Evolutionary conservation across 2,113 vertebrate genomes (phyloP), one percentile per base, ranked within the genome.

Genomic region (Chloropsis hardwickii): DNA sequence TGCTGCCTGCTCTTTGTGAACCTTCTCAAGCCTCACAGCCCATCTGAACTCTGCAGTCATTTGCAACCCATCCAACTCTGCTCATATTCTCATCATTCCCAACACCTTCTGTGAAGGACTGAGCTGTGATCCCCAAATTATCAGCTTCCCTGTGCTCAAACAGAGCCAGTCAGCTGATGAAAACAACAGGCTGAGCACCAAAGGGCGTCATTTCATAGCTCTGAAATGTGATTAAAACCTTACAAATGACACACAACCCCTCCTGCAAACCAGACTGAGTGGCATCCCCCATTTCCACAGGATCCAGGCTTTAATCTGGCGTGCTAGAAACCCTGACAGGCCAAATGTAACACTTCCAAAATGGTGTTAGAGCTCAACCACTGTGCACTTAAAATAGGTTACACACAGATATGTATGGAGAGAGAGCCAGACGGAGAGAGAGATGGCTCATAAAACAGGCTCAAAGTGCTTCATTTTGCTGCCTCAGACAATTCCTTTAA

Each of bases 101-200:
- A 92, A 54, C 80, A 66, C 72, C 22, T 76, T 72, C 62, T 66
- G 42, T 3, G 3, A 58, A 78, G 35, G 40, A 73, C 24, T 5
- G 40, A 83, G 29, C 0, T 0, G 47, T 12, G 24, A 88, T 78
- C 57, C 67, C 56, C 60, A 79, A 84, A 87, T 60, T 44, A 84
- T 10, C 65, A 2, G 24, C 53, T 86, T 81, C 47, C 56, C 21
- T 35, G 47, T 4, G 35, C 69, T 84, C 72, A 71, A 22, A 35
- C 12, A 57, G 58, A 94, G 70, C 37, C 67, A 83, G 53, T 22
- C 50, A 88, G 72, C 27, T 16, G 56, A 64, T 40, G 51, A 67
- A 47, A 94, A 74, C 58, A 80, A 25, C 45, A 64, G 54, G 37
- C 77, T 91, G 81, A 86, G 72, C 51, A 83, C 77, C 57, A 76